Percentiles rank a stretch among this genome's conserved stretches.
These are phyloP conservation scores for Ectemnius cavifrons DNA, from an alignment of 2,888 invertebrate species.

Conservation along the genomic window DNA sequence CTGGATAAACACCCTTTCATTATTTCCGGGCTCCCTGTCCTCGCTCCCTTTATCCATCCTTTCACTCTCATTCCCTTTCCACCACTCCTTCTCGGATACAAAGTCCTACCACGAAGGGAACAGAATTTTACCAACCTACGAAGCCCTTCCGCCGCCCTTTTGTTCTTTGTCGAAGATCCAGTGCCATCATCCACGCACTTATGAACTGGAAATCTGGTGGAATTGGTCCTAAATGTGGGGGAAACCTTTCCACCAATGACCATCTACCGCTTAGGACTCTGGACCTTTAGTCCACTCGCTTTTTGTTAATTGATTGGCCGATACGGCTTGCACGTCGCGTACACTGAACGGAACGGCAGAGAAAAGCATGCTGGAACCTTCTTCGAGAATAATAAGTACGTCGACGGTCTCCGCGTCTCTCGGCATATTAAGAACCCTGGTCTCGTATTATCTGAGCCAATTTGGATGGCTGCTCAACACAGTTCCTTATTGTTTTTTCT, in stretches of 20 bases:
- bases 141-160: slow-evolving; percentile 11
- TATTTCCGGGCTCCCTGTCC: slow-evolving; percentile 66
- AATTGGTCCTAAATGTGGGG: neutral
- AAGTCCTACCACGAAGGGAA: no score
- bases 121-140: no score
- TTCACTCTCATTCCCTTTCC: slow-evolving; percentile 13
- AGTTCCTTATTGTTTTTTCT: no score
- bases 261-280: slow-evolving; percentile 27
- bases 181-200: slow-evolving; percentile 28
- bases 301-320: slow-evolving; percentile 49
- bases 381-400: no score
- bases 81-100: no score
- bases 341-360: neutral
- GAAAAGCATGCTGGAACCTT: no score
- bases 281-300: slow-evolving; percentile 23
- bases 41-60: slow-evolving; percentile 31
- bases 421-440: no score
- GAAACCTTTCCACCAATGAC: slow-evolving; percentile 24
- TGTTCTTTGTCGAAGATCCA: slow-evolving; percentile 41
- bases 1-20: slow-evolving; percentile 77
- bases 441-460: no score
- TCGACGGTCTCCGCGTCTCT: no score
- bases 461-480: no score
- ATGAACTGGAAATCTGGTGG: slow-evolving; percentile 41
- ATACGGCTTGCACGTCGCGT: no score